Conservation (phyloP, 2,888 invertebrate species). For the Isoperla grammatica region DNA sequence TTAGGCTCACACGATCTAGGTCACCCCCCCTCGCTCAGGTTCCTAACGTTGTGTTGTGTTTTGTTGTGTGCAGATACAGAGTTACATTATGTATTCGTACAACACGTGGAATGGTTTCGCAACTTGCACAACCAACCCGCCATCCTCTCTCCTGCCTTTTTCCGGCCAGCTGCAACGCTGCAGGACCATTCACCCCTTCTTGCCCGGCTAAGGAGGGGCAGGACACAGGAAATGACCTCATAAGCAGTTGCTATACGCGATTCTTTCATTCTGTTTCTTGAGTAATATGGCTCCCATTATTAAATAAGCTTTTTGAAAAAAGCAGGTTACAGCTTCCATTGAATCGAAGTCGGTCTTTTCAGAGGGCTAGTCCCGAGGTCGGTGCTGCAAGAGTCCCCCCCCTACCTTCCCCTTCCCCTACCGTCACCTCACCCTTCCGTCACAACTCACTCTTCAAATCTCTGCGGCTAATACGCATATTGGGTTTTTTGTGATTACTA, state of each 20-base stretch:
- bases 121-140: conserved; percentile 7
- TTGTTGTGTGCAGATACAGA: background rate
- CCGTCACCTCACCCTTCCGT: too few relatives aligned
- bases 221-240: conserved; percentile 23
- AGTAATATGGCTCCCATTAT: conserved; percentile 18
- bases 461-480: conserved; percentile 2
- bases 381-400: conserved; percentile 3
- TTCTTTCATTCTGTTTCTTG: conserved; percentile 18
- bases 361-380: background rate
- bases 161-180: conserved; percentile 22
- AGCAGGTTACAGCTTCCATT: conserved; percentile 12
- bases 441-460: too few relatives aligned
- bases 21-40: too few relatives aligned
- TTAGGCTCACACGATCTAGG: too few relatives aligned
- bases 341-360: conserved; percentile 10
- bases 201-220: conserved; percentile 1
- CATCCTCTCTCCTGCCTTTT: background rate
- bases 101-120: conserved; percentile 9
- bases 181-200: conserved; percentile 17
- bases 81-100: background rate
- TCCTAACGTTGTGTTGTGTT: too few relatives aligned
- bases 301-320: conserved; percentile 15
- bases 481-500: background rate
- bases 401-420: background rate
- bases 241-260: conserved; percentile 16